A percentile compares a stretch with the other conserved stretches of the same genome.
Conservation (phyloP, 2,113 vertebrate species). For the Eupsittula cactorum region DNA sequence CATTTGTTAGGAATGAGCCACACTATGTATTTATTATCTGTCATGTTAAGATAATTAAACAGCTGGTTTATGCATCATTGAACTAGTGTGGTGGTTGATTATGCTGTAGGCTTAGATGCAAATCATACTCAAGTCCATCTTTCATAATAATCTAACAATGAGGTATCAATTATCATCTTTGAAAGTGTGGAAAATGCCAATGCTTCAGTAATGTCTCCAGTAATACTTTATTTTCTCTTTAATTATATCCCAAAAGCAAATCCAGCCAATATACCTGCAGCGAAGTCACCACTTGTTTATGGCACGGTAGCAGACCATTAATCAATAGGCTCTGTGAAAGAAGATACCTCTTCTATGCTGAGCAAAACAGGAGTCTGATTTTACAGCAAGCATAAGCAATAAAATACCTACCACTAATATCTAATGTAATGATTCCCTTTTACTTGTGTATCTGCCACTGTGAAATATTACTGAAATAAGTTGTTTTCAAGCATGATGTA, state of each 20-base stretch:
- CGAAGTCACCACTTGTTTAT: background rate
- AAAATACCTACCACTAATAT: conserved; percentile 43
- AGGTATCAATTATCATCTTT: conserved; percentile 32
- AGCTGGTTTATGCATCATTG: conserved; percentile 40
- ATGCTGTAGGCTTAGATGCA: conserved; percentile 22
- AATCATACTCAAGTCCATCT: background rate
- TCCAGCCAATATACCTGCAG: background rate
- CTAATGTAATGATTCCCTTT: conserved; percentile 41
- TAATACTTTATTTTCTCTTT: conserved; percentile 42
- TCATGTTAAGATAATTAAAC: conserved; percentile 30
- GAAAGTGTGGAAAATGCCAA: conserved; percentile 8
- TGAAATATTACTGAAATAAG: conserved; percentile 61
- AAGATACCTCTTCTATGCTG: background rate
- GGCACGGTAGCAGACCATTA: conserved; percentile 28
- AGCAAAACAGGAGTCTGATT: conserved; percentile 19
- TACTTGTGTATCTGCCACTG: conserved; percentile 49
- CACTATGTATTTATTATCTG: conserved; percentile 13
- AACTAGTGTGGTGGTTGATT: background rate
- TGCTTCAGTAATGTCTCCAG: background rate
- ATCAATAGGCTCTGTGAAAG: conserved; percentile 12
- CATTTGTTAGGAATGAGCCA: background rate
- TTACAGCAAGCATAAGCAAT: conserved; percentile 41
- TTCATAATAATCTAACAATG: conserved; percentile 51
- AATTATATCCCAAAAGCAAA: conserved; percentile 23
- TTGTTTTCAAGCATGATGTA: conserved; percentile 25